These are phyloP conservation scores for Rutpela maculata DNA, from an alignment of 2,888 invertebrate species.

Conservation along the genomic window DNA sequence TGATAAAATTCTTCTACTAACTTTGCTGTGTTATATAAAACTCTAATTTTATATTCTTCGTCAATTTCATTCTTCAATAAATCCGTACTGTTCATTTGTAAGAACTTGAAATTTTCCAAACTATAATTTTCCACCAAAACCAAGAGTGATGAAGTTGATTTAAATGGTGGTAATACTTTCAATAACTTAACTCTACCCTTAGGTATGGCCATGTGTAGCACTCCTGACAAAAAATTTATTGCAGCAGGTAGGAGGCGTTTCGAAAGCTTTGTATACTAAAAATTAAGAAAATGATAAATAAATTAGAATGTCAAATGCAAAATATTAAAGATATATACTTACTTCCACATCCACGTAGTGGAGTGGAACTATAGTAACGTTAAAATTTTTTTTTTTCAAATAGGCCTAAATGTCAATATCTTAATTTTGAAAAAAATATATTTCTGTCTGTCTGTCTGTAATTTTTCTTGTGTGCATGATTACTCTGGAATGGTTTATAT, in stretches of 20 bases:
- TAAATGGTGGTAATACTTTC: constrained; percentile 83
- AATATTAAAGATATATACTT: no score
- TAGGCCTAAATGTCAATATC: no score
- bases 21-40: constrained; percentile 76
- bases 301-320: neutral
- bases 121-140: constrained; percentile 71
- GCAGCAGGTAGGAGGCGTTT: constrained; percentile 89
- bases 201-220: constrained; percentile 83
- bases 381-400: no score
- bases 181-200: constrained; percentile 78
- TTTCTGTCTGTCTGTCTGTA: no score
- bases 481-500: no score
- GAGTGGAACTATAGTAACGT: no score
- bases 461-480: no score
- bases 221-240: constrained; percentile 86
- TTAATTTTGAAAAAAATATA: no score
- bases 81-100: constrained; percentile 77
- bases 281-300: constrained; percentile 55
- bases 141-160: constrained; percentile 74
- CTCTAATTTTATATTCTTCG: constrained; percentile 81
- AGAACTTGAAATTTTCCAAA: constrained; percentile 38
- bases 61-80: constrained; percentile 76
- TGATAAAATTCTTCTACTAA: constrained; percentile 79
- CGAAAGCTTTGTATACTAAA: constrained; percentile 84
- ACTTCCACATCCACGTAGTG: no score